Evolutionary conservation across 1,140 invertebrate genomes (phyloP).

Genomic region (honey bee (Apis mellifera)): Amel_HAv3.1 CM009944.2:6003501-6004000

Average conservation of each 20-base stretch:
- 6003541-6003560: constrained; percentile 92
- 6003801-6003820: constrained; percentile 89
- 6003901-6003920: constrained; percentile 84
- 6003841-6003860: constrained; percentile 88
- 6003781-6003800: constrained; percentile 82
- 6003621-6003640: too few relatives aligned
- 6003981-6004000: constrained; percentile 85
- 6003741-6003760: constrained; percentile 85
- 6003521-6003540: constrained; percentile 92
- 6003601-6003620: constrained; percentile 84
- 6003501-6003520: constrained; percentile 88
- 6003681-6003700: too few relatives aligned
- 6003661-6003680: too few relatives aligned
- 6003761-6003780: constrained; percentile 79
- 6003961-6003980: constrained; percentile 89
- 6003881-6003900: constrained; percentile 88
- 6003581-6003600: constrained; percentile 86
- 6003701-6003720: background rate
- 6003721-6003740: constrained; percentile 81
- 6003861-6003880: constrained; percentile 87
- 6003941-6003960: constrained; percentile 85
- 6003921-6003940: constrained; percentile 84
- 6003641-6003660: too few relatives aligned
- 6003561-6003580: constrained; percentile 89
- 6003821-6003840: constrained; percentile 87